Evolutionary conservation across 2,888 invertebrate genomes (phyloP), one percentile per base, ranked within the genome.

Genomic region (Myathropa florea): DNA sequence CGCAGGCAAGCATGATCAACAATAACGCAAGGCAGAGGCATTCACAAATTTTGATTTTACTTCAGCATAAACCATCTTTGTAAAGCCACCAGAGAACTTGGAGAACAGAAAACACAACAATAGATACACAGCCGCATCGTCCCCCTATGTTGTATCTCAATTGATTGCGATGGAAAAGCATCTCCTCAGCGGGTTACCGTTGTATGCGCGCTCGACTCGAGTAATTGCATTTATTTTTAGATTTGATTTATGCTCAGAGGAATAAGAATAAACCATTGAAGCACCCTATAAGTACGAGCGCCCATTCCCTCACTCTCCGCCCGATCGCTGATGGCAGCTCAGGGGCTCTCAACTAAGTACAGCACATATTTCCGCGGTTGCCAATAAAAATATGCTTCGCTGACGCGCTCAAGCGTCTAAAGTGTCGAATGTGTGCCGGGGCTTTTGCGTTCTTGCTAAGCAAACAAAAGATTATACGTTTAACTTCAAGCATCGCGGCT

Each of bases 181-280:
- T 84, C 84, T 71, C 57, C 71, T 71, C 80, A 75, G 59, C 76
- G 71, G 57, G 12, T 39, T 67, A 57, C 21, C 63, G 60, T n/a
- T 68, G 60, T 65, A 71, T 84, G 77, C 78, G 77, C 78, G 77
- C 55, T 28, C 73, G 57, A 65, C 75, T 70, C 46, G 68, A 78
- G 86, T 86, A 86, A 86, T 82, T 75, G 82, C 71, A 79, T 75
- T 79, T 86, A 86, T 86, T 86, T 86, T 86, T 86, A 86, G 86
- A 78, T 75, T 71, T 82, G 86, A 82, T 86, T 86, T 86, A 79
- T 86, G 86, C 82, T 83, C 70, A 46, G 46, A 12, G 12, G 33
- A 33, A 33, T 33, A 33, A 33, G 33, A 55, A 55, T 23, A 55
- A 7, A 55, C 55, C 18, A 18, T 3, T 33, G 33, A n/a, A 18